phyloP scores from a whole-genome alignment of 2,888 invertebrate genomes.

The Notocelia uddmanniana region DNA sequence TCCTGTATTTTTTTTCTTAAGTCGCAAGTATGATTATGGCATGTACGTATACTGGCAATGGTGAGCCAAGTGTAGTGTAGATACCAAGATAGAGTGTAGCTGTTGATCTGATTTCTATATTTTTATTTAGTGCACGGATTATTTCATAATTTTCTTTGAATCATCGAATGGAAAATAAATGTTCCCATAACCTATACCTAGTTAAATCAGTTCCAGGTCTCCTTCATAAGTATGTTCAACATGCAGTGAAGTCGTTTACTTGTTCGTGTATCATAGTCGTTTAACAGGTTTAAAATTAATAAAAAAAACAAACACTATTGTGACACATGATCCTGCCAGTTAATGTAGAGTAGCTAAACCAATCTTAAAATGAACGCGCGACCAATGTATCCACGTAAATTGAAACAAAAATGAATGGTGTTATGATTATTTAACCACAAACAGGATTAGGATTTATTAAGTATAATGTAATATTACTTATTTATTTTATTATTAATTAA shows the following conservation, averaged over 20 bases:
- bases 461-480: too few species aligned
- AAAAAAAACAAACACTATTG: neutral
- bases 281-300: neutral
- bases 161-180: neutral
- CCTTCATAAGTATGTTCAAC: neutral
- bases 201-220: neutral
- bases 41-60: neutral
- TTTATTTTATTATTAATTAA: too few species aligned
- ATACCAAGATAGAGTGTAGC: neutral
- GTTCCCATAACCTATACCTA: too few species aligned
- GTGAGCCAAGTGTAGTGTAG: neutral
- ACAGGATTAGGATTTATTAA: too few species aligned
- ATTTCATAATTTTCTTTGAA: too few species aligned
- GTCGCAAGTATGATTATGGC: neutral
- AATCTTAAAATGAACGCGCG: too few species aligned
- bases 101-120: too few species aligned
- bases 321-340: neutral
- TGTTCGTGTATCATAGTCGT: neutral
- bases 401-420: too few species aligned
- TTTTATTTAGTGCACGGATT: too few species aligned
- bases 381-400: too few species aligned
- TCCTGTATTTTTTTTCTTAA: conserved; percentile 18
- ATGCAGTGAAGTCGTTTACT: neutral
- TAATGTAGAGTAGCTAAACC: too few species aligned
- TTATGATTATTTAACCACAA: too few species aligned